Conservation (phyloP, 2,797 vertebrate genomes). For the Coregonus sp. region DNA sequence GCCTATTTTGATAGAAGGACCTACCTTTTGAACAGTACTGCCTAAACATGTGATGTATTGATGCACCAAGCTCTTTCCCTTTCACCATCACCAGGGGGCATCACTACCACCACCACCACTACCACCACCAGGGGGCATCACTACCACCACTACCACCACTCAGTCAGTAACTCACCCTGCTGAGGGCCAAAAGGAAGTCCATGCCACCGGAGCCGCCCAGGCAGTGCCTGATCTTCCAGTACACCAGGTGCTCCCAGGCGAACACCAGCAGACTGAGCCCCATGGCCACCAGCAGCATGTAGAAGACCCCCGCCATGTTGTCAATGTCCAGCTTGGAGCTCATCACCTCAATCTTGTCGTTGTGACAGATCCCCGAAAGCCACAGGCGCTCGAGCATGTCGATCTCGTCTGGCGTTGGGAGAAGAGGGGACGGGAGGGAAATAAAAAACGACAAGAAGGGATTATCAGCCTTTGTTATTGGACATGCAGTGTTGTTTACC, state of each 20-base stretch:
- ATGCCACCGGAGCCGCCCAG: constrained; percentile 82
- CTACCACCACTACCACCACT: not conserved
- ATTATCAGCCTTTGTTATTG: constrained; percentile 45
- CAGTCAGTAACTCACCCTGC: constrained; percentile 79
- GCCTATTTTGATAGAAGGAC: no score
- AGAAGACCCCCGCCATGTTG: constrained; percentile 98
- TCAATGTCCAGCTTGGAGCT: constrained; percentile 98
- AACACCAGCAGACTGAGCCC: constrained; percentile 95
- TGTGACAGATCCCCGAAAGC: constrained; percentile 97
- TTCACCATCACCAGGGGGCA: not conserved
- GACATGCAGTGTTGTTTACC: constrained; percentile 41
- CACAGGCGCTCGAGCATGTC: constrained; percentile 81
- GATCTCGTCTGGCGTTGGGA: constrained; percentile 66
- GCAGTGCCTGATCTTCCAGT: constrained; percentile 93
- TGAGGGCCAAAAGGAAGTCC: constrained; percentile 92
- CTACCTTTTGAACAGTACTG: not conserved
- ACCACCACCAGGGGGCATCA: not conserved
- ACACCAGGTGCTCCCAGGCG: constrained; percentile 94
- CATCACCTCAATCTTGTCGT: constrained; percentile 98
- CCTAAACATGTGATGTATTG: not conserved
- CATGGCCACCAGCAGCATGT: constrained; percentile 98
- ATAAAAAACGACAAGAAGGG: not conserved
- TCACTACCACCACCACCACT: not conserved
- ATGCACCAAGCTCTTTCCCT: not conserved
- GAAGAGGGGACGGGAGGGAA: not conserved